These are phyloP conservation scores for Terebella lapidaria DNA, from an alignment of 2,888 invertebrate species.

Conservation along the genomic window DNA sequence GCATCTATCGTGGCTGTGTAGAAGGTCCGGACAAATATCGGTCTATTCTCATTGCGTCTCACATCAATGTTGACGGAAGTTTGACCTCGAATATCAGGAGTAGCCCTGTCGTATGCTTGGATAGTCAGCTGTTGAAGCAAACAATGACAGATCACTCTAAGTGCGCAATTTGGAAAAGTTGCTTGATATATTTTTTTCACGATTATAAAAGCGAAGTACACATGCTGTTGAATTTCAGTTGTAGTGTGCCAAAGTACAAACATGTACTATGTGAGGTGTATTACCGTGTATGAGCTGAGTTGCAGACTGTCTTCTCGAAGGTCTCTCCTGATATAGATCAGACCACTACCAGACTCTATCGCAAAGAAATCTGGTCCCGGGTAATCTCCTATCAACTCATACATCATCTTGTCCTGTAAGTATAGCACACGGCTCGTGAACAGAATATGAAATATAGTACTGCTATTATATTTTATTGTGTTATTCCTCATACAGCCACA, in stretches of 20 bases:
- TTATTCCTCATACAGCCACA: too few relatives aligned
- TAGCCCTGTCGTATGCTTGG: slow-evolving; percentile 34
- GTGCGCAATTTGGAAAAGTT: too few relatives aligned
- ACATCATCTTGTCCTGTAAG: slow-evolving; percentile 29
- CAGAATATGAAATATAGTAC: too few relatives aligned
- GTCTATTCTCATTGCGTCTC: slow-evolving; percentile 37
- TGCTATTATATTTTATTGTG: too few relatives aligned
- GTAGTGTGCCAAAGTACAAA: too few relatives aligned
- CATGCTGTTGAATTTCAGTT: too few relatives aligned
- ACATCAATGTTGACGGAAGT: slow-evolving; percentile 33
- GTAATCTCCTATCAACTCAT: slow-evolving; percentile 34
- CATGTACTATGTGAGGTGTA: too few relatives aligned
- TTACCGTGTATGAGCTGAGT: slow-evolving; percentile 22
- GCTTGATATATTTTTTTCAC: too few relatives aligned
- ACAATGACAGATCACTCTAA: too few relatives aligned
- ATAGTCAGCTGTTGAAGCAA: slow-evolving; percentile 25
- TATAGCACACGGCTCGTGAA: too few relatives aligned
- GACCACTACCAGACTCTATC: slow-evolving; percentile 30
- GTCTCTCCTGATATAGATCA: slow-evolving; percentile 22
- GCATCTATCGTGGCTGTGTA: slow-evolving; percentile 28
- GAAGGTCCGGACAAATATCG: slow-evolving; percentile 26
- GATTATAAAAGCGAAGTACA: too few relatives aligned
- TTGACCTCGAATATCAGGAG: slow-evolving; percentile 28
- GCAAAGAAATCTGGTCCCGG: slow-evolving; percentile 37
- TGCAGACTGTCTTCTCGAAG: slow-evolving; percentile 24